Percentiles rank a stretch among this genome's conserved stretches.
Evolutionary conservation across 1,140 invertebrate genomes (phyloP).

Genomic region (Apocrypta bakeri): DNA sequence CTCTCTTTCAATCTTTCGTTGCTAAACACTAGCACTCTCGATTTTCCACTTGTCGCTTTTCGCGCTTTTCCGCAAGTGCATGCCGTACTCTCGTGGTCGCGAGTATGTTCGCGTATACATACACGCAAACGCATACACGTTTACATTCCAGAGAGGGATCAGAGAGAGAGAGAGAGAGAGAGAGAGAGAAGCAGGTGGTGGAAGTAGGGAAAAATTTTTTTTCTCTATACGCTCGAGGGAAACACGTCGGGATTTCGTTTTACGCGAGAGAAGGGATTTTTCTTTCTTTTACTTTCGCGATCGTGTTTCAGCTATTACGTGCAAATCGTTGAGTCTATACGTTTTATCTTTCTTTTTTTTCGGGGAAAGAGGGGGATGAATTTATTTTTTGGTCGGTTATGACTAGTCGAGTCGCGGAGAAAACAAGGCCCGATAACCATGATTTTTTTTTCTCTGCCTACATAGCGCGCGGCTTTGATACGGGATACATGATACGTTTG

Average conservation of each 20-base stretch:
- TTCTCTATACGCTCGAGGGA: background rate
- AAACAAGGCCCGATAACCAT: background rate
- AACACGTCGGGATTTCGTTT: slow-evolving; percentile 15
- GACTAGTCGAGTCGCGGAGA: background rate
- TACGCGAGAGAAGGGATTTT: slow-evolving; percentile 16
- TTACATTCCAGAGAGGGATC: background rate
- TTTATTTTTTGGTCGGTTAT: slow-evolving; percentile 11
- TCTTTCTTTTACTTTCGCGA: background rate
- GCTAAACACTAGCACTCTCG: background rate
- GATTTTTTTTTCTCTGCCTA: background rate
- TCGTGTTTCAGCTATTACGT: slow-evolving; percentile 25
- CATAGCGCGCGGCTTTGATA: slow-evolving; percentile 3
- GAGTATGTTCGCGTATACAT: background rate
- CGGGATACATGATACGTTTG: slow-evolving; percentile 6
- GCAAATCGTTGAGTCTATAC: slow-evolving; percentile 10
- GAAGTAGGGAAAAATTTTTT: background rate
- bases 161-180: slow-evolving; percentile 9
- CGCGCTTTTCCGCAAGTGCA: slow-evolving; percentile 22
- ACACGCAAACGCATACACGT: background rate
- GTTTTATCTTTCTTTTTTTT: background rate
- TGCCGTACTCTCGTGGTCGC: background rate
- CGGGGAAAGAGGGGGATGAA: background rate
- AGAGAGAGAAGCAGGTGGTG: background rate
- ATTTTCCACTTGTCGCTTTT: slow-evolving; percentile 36
- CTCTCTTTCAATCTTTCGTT: background rate